Evolutionary conservation across 2,113 vertebrate genomes (phyloP), one percentile per base, ranked within the genome.

Genomic region (Myxocyprinus asiaticus): DNA sequence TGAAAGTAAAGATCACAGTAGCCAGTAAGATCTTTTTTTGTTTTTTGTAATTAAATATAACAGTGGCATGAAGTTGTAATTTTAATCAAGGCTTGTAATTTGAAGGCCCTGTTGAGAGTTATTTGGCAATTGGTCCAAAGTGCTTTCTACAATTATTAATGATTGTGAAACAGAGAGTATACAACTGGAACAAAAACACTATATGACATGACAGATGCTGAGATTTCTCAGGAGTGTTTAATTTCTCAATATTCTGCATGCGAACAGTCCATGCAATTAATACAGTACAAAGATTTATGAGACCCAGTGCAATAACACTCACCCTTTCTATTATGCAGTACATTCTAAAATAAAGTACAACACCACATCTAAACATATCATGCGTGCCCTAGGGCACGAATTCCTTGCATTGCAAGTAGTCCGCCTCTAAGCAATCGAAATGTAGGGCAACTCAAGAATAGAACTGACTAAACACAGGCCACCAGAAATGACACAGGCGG

Each of bases 341-440:
- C 69, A 70, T 65, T 64, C 55, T 50, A 68, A 80, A 84, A 83
- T 82, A 84, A 86, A 82, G 83, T 83, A 83, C 85, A 63, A 33
- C 15, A 69, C 85, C 82, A 67, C 22, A 84, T 88, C 89, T 88
- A 89, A 85, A 90, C 90, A 89, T 87, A 90, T 86, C 90, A 81
- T 80, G 86, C 15, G 45, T n/a, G 81, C 87, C 82, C 83, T 66
- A 47, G 70, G 87, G 84, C 86, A 76, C 15, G 82, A 88, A 92
- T 91, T 91, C 88, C 83, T 86, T 84, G 79, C 84, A 88, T 87
- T 89, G 85, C 86, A 84, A 84, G 83, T 84, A 64, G 58, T 78
- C 12, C n/a, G 79, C 82, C 85, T 78, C 61, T 65, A 50, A 83
- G 87, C 70, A 83, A 86, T 88, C 43, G 72, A 89, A 89, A 91